These are phyloP conservation scores for Xiphophorus couchianus DNA, from an alignment of 2,113 vertebrate genomes.

Conservation along the genomic window DNA sequence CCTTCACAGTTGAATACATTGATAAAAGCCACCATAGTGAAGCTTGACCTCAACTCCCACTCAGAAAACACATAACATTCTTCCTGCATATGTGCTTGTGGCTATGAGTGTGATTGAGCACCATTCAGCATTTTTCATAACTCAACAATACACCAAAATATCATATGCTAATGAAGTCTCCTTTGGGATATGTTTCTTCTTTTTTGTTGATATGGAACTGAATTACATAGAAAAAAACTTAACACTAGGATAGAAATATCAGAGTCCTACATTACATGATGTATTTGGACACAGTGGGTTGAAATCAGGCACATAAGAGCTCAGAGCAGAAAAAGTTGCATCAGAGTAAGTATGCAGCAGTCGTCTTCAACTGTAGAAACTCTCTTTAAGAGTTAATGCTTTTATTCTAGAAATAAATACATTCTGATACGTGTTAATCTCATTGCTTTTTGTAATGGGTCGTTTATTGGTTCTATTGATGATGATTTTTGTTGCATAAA, in stretches of 20 bases:
- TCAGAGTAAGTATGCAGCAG: background rate
- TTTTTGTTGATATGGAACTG: background rate
- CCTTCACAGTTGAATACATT: slow-evolving; percentile 66
- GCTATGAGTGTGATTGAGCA: slow-evolving; percentile 15
- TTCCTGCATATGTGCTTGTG: slow-evolving; percentile 25
- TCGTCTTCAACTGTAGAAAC: too few species aligned
- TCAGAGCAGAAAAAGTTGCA: background rate
- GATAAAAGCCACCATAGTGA: slow-evolving; percentile 59
- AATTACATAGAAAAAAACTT: too few species aligned
- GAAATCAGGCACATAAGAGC: background rate
- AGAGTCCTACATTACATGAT: too few species aligned
- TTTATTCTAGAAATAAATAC: too few species aligned
- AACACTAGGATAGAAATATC: background rate
- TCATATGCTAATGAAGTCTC: background rate
- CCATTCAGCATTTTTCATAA: slow-evolving; percentile 5
- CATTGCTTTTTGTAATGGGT: background rate
- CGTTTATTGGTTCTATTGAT: background rate
- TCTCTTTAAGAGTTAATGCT: too few species aligned
- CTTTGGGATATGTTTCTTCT: background rate
- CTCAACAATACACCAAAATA: background rate
- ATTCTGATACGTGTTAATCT: too few species aligned
- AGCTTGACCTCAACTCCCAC: slow-evolving; percentile 68
- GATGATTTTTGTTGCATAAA: background rate
- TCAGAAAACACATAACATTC: slow-evolving; percentile 61
- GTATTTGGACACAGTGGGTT: background rate